phyloP scores from a whole-genome alignment of 1,140 invertebrate genomes.

The Hetaerina americana region DNA sequence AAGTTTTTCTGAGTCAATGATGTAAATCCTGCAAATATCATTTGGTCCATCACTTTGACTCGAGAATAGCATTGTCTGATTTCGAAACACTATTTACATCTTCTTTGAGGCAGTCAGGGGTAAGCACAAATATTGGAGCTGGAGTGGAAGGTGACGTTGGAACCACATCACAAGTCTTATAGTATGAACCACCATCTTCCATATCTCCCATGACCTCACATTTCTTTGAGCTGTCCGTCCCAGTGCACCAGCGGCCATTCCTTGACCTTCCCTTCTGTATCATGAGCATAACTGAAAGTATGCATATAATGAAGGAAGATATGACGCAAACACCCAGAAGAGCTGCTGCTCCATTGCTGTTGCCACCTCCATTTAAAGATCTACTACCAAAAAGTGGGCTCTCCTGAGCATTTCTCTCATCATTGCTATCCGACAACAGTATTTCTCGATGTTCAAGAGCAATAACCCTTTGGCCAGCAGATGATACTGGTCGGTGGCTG shows the following conservation, averaged over 20 bases:
- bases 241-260: slow-evolving; percentile 16
- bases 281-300: slow-evolving; percentile 44
- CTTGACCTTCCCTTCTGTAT: slow-evolving; percentile 34
- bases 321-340: slow-evolving; percentile 52
- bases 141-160: background rate
- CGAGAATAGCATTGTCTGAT: background rate
- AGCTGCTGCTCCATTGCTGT: slow-evolving; percentile 54
- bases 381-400: background rate
- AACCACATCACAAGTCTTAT: background rate
- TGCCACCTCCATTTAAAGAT: slow-evolving; percentile 39
- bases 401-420: background rate
- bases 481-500: slow-evolving; percentile 33
- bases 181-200: background rate
- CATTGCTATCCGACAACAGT: slow-evolving; percentile 33
- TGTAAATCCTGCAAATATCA: no score
- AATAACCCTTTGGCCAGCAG: slow-evolving; percentile 32
- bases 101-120: background rate
- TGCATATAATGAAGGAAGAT: slow-evolving; percentile 56
- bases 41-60: no score
- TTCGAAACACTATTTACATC: background rate
- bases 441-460: slow-evolving; percentile 52
- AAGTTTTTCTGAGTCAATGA: no score
- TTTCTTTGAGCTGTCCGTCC: slow-evolving; percentile 8
- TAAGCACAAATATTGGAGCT: slow-evolving; percentile 11
- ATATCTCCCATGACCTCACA: slow-evolving; percentile 5